A percentile compares a stretch with the other conserved stretches of the same genome.
phyloP scores from a whole-genome alignment of 2,888 invertebrate species.

The Amitus sp. region DNA sequence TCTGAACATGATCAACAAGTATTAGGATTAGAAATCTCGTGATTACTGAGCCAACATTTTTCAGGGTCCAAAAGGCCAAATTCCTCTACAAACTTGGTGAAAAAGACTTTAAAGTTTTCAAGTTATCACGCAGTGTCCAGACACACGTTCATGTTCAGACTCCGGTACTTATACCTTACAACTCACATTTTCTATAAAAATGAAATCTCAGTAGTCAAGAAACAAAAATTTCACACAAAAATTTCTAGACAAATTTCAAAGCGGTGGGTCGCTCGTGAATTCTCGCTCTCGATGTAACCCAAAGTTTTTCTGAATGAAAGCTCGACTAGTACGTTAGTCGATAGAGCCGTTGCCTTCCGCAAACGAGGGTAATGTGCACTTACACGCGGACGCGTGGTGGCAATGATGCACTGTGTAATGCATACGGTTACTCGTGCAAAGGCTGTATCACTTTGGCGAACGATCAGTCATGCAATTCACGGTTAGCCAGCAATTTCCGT shows the following conservation, averaged over 20 bases:
- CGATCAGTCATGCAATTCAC: conserved; percentile 13
- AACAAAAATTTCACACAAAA: too few species aligned
- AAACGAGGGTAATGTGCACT: conserved; percentile 27
- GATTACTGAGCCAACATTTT: too few species aligned
- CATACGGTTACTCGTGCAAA: conserved; percentile 7
- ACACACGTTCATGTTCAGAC: too few species aligned
- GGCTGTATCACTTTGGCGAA: conserved; percentile 15
- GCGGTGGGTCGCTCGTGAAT: neutral
- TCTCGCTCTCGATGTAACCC: conserved; percentile 7
- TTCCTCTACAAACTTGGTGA: too few species aligned
- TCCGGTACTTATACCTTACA: too few species aligned
- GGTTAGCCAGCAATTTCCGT: conserved; percentile 37
- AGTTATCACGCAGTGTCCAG: too few species aligned
- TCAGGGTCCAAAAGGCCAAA: too few species aligned
- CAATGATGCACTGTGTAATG: conserved; percentile 26
- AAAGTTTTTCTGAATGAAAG: neutral
- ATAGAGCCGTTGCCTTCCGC: conserved; percentile 13
- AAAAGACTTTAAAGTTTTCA: too few species aligned
- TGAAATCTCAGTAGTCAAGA: too few species aligned
- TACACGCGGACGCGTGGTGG: conserved; percentile 17
- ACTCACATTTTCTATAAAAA: too few species aligned
- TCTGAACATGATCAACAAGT: too few species aligned
- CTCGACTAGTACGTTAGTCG: neutral
- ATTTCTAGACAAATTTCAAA: neutral
- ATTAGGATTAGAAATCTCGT: too few species aligned